phyloP scores from a whole-genome alignment of 2,797 vertebrate species.

The Jordanella pulchra region DNA sequence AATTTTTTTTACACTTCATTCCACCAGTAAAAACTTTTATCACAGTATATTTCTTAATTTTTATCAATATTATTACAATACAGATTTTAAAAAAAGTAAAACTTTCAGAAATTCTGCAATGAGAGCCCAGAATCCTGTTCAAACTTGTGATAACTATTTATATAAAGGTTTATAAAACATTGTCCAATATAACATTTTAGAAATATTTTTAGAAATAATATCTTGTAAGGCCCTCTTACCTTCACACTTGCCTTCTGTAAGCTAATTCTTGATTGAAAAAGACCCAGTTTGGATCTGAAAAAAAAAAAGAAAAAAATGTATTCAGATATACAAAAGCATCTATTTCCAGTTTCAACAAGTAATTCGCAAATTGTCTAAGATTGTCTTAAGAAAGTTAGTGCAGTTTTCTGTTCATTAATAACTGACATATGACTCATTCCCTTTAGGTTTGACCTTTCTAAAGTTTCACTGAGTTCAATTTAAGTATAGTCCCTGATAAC shows the following conservation, averaged over 20 bases:
- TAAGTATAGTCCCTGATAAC: slow-evolving; percentile 16
- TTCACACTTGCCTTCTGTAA: slow-evolving; percentile 99
- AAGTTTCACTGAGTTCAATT: slow-evolving; percentile 19
- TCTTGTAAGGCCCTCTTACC: slow-evolving; percentile 78
- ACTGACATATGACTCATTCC: neutral
- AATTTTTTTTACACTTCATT: too few species aligned
- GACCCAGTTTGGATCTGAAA: slow-evolving; percentile 94
- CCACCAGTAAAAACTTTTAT: too few species aligned
- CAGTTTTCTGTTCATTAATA: neutral
- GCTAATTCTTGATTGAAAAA: slow-evolving; percentile 99
- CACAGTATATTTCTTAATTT: too few species aligned
- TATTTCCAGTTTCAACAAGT: neutral
- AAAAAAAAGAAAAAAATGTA: slow-evolving; percentile 31
- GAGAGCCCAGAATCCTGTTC: too few species aligned
- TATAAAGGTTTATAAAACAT: too few species aligned
- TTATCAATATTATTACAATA: too few species aligned
- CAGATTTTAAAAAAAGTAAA: too few species aligned
- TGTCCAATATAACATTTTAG: too few species aligned
- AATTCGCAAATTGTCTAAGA: neutral
- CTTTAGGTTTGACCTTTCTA: slow-evolving; percentile 4
- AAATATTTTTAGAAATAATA: too few species aligned
- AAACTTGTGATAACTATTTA: too few species aligned
- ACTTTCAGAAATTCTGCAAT: too few species aligned
- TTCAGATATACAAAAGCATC: neutral
- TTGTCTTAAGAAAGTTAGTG: neutral